These are phyloP conservation scores for Yponomeuta evonymella DNA, from an alignment of 2,888 invertebrate genomes.

Conservation along the genomic window DNA sequence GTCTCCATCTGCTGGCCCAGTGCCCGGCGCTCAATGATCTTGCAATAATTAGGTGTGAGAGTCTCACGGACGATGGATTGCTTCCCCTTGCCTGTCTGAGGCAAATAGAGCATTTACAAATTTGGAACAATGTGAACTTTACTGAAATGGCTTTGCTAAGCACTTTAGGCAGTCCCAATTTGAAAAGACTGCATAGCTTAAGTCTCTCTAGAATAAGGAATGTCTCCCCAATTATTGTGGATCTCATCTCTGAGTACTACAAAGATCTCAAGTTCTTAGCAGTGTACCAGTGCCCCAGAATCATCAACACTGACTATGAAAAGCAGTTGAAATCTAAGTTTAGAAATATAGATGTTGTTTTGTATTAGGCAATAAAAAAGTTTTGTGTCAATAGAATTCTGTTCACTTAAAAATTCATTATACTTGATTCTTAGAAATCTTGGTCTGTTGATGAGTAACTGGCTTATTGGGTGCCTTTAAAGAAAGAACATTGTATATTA, in stretches of 20 bases:
- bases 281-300: slow-evolving; percentile 61
- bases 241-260: slow-evolving; percentile 60
- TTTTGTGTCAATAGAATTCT: background rate
- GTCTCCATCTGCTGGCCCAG: slow-evolving; percentile 45
- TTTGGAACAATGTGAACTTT: slow-evolving; percentile 65
- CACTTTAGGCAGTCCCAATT: slow-evolving; percentile 44
- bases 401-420: background rate
- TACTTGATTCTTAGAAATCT: background rate
- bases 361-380: slow-evolving; percentile 35
- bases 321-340: slow-evolving; percentile 62
- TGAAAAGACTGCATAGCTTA: slow-evolving; percentile 49
- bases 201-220: slow-evolving; percentile 61
- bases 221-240: slow-evolving; percentile 54
- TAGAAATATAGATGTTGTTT: slow-evolving; percentile 60
- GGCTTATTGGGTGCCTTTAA: background rate
- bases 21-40: slow-evolving; percentile 53
- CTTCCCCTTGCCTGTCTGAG: slow-evolving; percentile 41
- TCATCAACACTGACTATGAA: slow-evolving; percentile 58
- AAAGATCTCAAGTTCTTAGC: slow-evolving; percentile 59
- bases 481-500: background rate
- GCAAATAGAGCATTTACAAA: slow-evolving; percentile 47
- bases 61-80: slow-evolving; percentile 55
- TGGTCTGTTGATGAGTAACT: background rate
- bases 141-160: slow-evolving; percentile 46
- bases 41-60: slow-evolving; percentile 59